These are phyloP conservation scores for Magallana nippona DNA, from an alignment of 2,888 invertebrate genomes.

Conservation along the genomic window DNA sequence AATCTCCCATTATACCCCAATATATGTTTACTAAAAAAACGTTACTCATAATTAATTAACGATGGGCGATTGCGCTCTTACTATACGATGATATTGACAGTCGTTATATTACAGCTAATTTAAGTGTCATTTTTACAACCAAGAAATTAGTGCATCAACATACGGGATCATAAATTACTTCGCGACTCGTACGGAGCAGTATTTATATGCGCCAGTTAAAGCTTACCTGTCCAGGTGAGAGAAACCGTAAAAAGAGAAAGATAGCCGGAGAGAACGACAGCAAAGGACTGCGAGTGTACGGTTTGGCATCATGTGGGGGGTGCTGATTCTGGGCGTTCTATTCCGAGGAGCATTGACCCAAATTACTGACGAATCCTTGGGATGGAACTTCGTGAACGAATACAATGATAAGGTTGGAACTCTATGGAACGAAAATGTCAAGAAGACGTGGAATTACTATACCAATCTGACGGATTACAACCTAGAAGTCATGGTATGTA, in stretches of 20 bases:
- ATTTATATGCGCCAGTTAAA: background rate
- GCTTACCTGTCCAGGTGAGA: constrained; percentile 5
- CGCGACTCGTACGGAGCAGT: background rate
- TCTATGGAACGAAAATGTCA: constrained; percentile 41
- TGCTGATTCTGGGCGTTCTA: background rate
- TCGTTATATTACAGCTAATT: background rate
- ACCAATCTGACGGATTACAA: constrained; percentile 48
- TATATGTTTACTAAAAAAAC: too few species aligned
- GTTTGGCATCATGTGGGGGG: background rate
- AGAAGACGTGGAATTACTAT: constrained; percentile 48
- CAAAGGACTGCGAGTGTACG: background rate
- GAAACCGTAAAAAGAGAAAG: too few species aligned
- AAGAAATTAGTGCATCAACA: background rate
- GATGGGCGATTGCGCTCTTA: too few species aligned
- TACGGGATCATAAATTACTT: background rate
- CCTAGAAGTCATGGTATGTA: constrained; percentile 39
- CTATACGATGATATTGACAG: background rate
- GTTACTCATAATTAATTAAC: too few species aligned
- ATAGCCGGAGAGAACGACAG: too few species aligned
- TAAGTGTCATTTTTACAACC: background rate
- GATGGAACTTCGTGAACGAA: background rate
- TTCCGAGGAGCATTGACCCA: background rate
- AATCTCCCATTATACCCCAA: too few species aligned
- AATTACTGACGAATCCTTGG: constrained; percentile 20
- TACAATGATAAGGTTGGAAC: constrained; percentile 30